These are phyloP conservation scores for Drosophila prolongata DNA, from an alignment of 2,888 invertebrate genomes.

Conservation along the genomic window DNA sequence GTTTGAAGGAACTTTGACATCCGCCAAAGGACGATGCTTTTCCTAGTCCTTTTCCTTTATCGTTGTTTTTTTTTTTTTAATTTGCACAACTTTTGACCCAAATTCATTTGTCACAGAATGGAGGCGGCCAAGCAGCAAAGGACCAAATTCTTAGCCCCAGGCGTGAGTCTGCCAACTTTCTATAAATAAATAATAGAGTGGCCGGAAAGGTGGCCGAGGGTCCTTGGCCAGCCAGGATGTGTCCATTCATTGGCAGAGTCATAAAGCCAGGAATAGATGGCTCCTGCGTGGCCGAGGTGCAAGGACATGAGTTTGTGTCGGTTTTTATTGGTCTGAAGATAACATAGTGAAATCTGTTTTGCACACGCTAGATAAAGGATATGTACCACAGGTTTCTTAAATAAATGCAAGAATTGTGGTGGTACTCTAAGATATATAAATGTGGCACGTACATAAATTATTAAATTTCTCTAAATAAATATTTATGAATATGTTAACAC, in stretches of 20 bases:
- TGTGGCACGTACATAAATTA: too few species aligned
- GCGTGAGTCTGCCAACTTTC: constrained; percentile 42
- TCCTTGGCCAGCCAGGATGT: constrained; percentile 16
- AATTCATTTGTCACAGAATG: constrained; percentile 73
- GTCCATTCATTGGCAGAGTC: constrained; percentile 39
- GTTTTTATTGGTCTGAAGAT: constrained; percentile 2
- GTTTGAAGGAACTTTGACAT: constrained; percentile 46
- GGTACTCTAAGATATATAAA: too few species aligned
- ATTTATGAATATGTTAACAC: too few species aligned
- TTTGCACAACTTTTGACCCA: constrained; percentile 76
- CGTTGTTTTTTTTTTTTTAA: constrained; percentile 51
- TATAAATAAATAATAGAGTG: constrained; percentile 71
- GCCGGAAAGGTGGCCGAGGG: constrained; percentile 28
- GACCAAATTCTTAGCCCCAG: constrained; percentile 21
- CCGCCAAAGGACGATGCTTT: constrained; percentile 1
- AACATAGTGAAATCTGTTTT: background rate
- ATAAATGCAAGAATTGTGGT: too few species aligned
- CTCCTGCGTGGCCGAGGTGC: constrained; percentile 12
- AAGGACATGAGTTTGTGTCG: constrained; percentile 1
- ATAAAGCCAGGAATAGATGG: constrained; percentile 37
- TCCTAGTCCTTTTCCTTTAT: background rate
- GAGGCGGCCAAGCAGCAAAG: constrained; percentile 58
- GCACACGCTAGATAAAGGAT: background rate
- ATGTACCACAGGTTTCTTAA: background rate
- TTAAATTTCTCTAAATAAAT: too few species aligned